Percentiles rank a stretch among this genome's conserved stretches.
Evolutionary conservation across 2,888 invertebrate genomes (phyloP).

Genomic region (Mythimna loreyi): DNA sequence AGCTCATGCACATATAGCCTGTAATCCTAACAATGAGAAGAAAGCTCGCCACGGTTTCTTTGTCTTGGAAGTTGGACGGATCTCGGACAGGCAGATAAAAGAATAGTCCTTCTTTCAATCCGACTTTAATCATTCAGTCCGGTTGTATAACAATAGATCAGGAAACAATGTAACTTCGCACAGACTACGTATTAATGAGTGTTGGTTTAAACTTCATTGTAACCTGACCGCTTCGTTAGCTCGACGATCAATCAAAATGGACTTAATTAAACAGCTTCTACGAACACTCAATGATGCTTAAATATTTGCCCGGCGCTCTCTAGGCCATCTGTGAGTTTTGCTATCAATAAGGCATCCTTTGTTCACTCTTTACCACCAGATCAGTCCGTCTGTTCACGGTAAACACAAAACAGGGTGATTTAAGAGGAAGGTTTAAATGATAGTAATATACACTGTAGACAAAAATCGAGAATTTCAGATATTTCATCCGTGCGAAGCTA

Average conservation of each 20-base stretch:
- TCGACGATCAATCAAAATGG: slow-evolving; percentile 22
- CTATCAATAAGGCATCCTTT: neutral
- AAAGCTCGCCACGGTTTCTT: slow-evolving; percentile 47
- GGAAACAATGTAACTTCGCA: slow-evolving; percentile 35
- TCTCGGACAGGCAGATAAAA: slow-evolving; percentile 54
- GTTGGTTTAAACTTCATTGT: slow-evolving; percentile 20
- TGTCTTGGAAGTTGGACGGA: slow-evolving; percentile 48
- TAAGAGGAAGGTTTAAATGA: too few species aligned
- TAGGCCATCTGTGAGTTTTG: neutral
- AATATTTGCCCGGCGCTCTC: neutral
- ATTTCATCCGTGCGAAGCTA: too few species aligned
- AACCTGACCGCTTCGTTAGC: slow-evolving; percentile 26
- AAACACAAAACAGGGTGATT: too few species aligned
- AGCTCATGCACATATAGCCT: slow-evolving; percentile 35
- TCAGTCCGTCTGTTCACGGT: too few species aligned
- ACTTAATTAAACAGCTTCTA: slow-evolving; percentile 1
- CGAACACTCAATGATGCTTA: neutral
- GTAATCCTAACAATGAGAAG: slow-evolving; percentile 44
- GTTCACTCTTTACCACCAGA: too few species aligned
- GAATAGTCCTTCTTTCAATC: slow-evolving; percentile 53
- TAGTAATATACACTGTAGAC: too few species aligned
- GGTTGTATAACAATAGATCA: slow-evolving; percentile 42
- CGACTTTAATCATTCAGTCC: slow-evolving; percentile 33
- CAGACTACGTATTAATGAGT: slow-evolving; percentile 34
- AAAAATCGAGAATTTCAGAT: too few species aligned